Base-by-base conservation (phyloP, 1,140 invertebrate genomes). In the Hyles euphorbiae region DNA sequence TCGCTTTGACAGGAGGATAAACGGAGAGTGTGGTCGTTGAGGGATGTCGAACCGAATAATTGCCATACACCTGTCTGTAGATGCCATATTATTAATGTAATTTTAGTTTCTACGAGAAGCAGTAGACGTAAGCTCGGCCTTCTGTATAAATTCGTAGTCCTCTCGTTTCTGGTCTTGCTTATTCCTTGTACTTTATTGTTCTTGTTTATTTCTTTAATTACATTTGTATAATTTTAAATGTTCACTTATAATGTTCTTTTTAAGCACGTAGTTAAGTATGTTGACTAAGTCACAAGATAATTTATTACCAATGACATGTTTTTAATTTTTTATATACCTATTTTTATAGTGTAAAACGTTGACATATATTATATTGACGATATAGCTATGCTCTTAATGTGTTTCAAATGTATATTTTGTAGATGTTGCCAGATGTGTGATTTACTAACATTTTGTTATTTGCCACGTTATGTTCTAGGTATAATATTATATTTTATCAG, bases 231-330 rank as follows among this genome's bases (percentile, higher is more conserved):
- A 68, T 69, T 74, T 74, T 75, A 61, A 71, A 66, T 74, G 74
- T 74, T 74, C 56, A 60, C 57, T 53, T 68, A 54, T 80, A 69
- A 65, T 67, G 63, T 74, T 74, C 71, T 58, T 76, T 67, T 69
- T 72, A 74, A 63, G 63, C 67, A 68, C 59, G 55, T 81, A 80
- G 67, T 74, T 80, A 64, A 82, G 65, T 73, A 76, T 74, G 77
- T 83, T 83, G 81, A 87, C 84, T 85, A 87, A 87, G 84, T 87
- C 84, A 87, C 78, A 73, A 83, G 71, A 83, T 87, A 87, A 87
- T 87, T 87, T 87, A 87, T 87, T 87, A 84, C 84, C 84, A 87
- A 87, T 87, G 84, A 87, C 74, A 77, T 80, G 78, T 83, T 87
- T 83, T 83, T 80, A 68, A 83, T 76, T 73, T 83, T 81, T 76